phyloP scores from a whole-genome alignment of 2,113 vertebrate genomes.

The Malaclemys terrapin region DNA sequence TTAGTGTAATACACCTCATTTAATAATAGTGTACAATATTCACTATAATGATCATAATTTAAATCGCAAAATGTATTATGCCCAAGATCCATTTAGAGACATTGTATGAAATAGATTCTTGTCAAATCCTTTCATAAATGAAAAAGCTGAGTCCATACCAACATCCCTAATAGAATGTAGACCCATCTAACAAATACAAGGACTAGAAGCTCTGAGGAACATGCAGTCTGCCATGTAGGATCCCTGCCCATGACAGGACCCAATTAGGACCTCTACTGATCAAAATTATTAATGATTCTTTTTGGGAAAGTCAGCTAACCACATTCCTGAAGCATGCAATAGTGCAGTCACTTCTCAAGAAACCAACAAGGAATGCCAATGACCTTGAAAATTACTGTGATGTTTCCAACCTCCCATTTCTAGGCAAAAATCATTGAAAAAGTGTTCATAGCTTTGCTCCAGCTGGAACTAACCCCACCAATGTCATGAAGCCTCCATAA shows the following conservation, averaged over 20 bases:
- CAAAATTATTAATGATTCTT: rapidly evolving
- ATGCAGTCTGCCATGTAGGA: rapidly evolving
- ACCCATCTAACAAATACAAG: background rate
- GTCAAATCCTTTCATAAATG: background rate
- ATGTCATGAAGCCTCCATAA: background rate
- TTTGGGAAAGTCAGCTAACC: background rate
- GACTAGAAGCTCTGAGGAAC: background rate
- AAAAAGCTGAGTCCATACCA: background rate
- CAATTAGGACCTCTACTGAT: background rate
- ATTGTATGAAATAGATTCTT: background rate
- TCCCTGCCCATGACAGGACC: rapidly evolving
- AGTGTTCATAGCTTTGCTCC: no score
- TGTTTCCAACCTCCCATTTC: background rate
- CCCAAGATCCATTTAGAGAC: background rate
- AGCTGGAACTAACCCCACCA: background rate
- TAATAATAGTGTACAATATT: background rate
- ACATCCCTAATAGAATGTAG: background rate
- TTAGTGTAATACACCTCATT: rapidly evolving
- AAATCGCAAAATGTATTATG: background rate
- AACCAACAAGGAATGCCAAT: rapidly evolving
- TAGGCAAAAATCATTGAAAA: background rate
- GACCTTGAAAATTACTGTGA: rapidly evolving
- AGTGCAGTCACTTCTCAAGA: background rate
- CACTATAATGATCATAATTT: background rate
- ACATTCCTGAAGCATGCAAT: rapidly evolving